Conservation (phyloP, 1,140 invertebrate species). For the Dufourea novaeangliae region DNA sequence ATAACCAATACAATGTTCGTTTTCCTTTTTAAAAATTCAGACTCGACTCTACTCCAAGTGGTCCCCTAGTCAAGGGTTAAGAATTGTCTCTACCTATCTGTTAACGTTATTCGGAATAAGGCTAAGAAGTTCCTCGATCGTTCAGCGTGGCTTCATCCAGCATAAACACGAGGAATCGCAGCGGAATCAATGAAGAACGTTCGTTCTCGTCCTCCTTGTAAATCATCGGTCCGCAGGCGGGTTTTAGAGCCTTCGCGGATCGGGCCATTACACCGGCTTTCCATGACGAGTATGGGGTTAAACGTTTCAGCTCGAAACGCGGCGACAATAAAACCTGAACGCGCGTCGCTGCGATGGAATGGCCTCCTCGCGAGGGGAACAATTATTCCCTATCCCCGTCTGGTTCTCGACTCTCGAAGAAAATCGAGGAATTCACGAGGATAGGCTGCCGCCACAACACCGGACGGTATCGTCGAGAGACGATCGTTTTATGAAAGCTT, state of each 20-base stretch:
- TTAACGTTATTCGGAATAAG: no score
- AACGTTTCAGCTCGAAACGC: background rate
- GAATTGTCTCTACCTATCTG: no score
- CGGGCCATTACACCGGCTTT: background rate
- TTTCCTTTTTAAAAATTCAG: no score
- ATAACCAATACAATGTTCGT: no score
- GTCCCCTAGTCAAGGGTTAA: no score
- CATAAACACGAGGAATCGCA: background rate
- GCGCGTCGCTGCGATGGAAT: constrained; percentile 2
- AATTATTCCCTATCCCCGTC: constrained; percentile 9
- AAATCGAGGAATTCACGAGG: constrained; percentile 20
- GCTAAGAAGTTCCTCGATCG: no score
- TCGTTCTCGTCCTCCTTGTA: background rate
- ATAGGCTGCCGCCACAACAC: constrained; percentile 20
- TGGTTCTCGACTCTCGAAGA: constrained; percentile 5
- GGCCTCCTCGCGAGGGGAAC: constrained; percentile 15
- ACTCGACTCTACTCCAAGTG: no score
- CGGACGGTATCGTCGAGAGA: constrained; percentile 71
- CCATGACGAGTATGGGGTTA: constrained; percentile 11
- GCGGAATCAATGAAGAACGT: background rate
- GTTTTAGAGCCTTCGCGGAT: background rate
- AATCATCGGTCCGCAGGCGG: background rate
- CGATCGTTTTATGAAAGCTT: constrained; percentile 79
- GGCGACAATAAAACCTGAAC: constrained; percentile 22
- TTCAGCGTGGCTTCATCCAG: no score